Percentiles rank a stretch among this genome's conserved stretches.
phyloP scores from a whole-genome alignment of 2,888 invertebrate species.

The Tethea ocularis region DNA sequence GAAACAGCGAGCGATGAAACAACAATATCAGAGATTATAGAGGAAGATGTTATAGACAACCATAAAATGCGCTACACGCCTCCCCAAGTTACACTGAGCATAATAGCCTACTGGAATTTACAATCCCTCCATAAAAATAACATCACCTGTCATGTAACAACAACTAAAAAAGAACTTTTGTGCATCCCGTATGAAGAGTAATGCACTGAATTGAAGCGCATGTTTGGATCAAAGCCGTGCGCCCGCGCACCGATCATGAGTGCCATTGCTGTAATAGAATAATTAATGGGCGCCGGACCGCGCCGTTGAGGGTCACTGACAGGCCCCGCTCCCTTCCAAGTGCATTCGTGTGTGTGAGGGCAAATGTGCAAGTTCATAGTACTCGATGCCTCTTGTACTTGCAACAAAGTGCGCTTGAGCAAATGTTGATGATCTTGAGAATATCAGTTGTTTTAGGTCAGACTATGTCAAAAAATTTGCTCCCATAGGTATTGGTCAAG shows the following conservation, averaged over 20 bases:
- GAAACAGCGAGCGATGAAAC: constrained; percentile 12
- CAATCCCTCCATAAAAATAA: constrained; percentile 44
- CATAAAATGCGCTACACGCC: constrained; percentile 17
- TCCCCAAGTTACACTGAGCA: constrained; percentile 24
- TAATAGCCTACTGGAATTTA: constrained; percentile 45
- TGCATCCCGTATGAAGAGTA: constrained; percentile 39
- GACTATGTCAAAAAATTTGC: not conserved
- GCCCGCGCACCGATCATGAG: constrained; percentile 63
- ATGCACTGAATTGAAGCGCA: constrained; percentile 52
- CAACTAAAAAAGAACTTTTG: constrained; percentile 36
- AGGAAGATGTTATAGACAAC: constrained; percentile 13
- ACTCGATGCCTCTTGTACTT: constrained; percentile 2
- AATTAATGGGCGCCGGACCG: constrained; percentile 71
- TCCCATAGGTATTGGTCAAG: not conserved
- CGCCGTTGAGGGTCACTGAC: constrained; percentile 67
- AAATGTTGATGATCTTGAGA: not conserved
- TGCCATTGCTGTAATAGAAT: constrained; percentile 75
- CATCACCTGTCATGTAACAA: constrained; percentile 32
- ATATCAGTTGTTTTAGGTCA: not conserved
- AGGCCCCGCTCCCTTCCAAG: constrained; percentile 43
- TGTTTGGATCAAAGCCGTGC: constrained; percentile 63
- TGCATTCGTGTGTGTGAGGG: constrained; percentile 17
- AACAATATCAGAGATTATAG: constrained; percentile 20
- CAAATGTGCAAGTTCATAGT: constrained; percentile 19
- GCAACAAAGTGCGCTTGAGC: not conserved